Percentiles rank a stretch among this genome's conserved stretches.
phyloP scores from a whole-genome alignment of 2,113 vertebrate species.

The Poeciliopsis prolifica region DNA sequence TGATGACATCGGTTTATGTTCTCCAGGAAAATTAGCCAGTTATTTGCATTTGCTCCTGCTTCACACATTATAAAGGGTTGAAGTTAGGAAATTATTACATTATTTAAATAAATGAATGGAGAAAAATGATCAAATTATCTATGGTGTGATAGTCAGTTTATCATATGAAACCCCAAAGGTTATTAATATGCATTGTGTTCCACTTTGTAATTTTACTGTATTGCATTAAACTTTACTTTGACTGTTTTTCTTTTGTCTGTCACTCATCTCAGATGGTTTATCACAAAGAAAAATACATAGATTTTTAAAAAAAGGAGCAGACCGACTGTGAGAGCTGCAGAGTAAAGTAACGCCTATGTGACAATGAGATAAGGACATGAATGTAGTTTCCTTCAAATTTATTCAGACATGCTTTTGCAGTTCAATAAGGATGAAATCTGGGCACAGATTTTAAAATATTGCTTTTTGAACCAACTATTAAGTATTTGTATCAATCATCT shows the following conservation, averaged over 20 bases:
- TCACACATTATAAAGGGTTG: neutral
- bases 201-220: constrained; percentile 8
- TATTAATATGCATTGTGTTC: constrained; percentile 16
- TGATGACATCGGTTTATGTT: neutral
- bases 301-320: neutral
- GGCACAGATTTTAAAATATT: too few relatives aligned
- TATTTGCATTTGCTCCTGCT: neutral
- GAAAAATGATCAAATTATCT: neutral
- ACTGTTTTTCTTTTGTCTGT: neutral
- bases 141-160: neutral
- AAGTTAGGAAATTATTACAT: neutral
- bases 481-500: too few relatives aligned
- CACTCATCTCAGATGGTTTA: neutral
- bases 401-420: too few relatives aligned
- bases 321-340: too few relatives aligned
- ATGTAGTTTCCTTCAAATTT: too few relatives aligned
- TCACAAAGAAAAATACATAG: neutral
- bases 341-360: too few relatives aligned
- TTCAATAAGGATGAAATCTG: too few relatives aligned
- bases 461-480: too few relatives aligned
- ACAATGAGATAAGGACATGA: too few relatives aligned
- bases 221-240: constrained; percentile 32
- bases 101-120: neutral
- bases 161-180: neutral
- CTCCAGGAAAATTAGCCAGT: constrained; percentile 16